These are phyloP conservation scores for Pseudomyrmex sp. DNA, from an alignment of 1,140 invertebrate species.

Conservation along the genomic window DNA sequence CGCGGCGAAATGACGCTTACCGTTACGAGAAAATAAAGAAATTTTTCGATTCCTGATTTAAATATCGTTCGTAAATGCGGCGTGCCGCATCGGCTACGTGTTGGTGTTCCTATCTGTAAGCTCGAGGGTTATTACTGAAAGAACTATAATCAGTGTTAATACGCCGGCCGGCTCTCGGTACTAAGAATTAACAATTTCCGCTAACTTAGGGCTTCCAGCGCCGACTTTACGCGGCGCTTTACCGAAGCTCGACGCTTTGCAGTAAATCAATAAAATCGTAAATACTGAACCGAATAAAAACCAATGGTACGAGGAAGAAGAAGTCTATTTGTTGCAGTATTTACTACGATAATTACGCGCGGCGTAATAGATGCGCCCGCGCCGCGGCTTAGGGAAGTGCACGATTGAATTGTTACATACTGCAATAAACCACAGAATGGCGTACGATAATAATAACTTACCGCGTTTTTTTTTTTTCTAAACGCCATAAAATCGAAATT, in stretches of 20 bases:
- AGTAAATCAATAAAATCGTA: constrained; percentile 45
- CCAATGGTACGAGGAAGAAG: constrained; percentile 1
- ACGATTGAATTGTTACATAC: constrained; percentile 37
- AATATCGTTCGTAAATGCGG: constrained; percentile 26
- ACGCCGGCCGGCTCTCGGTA: constrained; percentile 24
- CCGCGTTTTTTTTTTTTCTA: constrained; percentile 32
- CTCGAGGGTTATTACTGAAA: constrained; percentile 50
- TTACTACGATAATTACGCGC: constrained; percentile 38
- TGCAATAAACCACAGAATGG: constrained; percentile 12
- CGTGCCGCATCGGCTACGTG: not conserved
- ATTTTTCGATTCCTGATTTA: constrained; percentile 18
- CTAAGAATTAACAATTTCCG: constrained; percentile 55
- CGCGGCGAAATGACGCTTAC: not conserved
- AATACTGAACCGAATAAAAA: constrained; percentile 1
- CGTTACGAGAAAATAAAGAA: constrained; percentile 12
- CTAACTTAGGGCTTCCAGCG: constrained; percentile 17
- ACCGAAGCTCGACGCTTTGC: not conserved
- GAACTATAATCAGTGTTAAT: constrained; percentile 45
- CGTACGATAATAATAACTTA: constrained; percentile 31
- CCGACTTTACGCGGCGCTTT: constrained; percentile 15
- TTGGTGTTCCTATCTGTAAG: constrained; percentile 17
- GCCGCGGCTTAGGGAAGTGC: not conserved
- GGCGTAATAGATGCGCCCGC: constrained; percentile 1
- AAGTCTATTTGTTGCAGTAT: not conserved
- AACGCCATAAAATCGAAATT: constrained; percentile 21